Evolutionary conservation across 2,888 invertebrate genomes (phyloP).

Genomic region (Platycheirus albimanus): DNA sequence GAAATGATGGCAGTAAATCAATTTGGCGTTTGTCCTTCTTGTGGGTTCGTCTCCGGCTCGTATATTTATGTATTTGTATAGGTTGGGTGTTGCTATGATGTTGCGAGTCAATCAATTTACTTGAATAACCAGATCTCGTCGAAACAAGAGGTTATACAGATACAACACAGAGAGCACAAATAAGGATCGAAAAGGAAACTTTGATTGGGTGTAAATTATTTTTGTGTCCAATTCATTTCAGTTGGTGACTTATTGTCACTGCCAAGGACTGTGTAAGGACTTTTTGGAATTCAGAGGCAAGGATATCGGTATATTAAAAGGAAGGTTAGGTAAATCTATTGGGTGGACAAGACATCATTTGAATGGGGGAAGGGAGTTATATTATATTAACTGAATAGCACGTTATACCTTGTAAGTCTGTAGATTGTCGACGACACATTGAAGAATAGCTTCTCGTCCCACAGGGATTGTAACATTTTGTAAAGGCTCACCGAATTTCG

Average conservation of each 20-base stretch:
- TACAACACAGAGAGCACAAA: conserved; percentile 6
- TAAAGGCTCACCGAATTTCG: conserved; percentile 86
- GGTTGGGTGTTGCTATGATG: background rate
- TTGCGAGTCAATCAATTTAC: conserved; percentile 69
- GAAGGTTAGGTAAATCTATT: background rate
- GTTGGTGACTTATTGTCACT: conserved; percentile 64
- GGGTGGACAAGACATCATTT: conserved; percentile 32
- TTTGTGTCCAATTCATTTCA: conserved; percentile 60
- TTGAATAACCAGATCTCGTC: conserved; percentile 57
- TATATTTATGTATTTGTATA: too few species aligned
- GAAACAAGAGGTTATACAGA: conserved; percentile 17
- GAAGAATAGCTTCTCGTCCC: conserved; percentile 87
- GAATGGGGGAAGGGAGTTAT: background rate
- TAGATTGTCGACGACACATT: conserved; percentile 87
- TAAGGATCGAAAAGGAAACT: conserved; percentile 50
- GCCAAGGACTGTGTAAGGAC: conserved; percentile 14
- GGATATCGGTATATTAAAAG: conserved; percentile 15
- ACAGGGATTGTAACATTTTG: conserved; percentile 88
- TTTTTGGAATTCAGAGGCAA: conserved; percentile 12
- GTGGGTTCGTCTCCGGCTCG: conserved; percentile 29
- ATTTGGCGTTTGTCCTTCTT: conserved; percentile 55
- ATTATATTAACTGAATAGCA: conserved; percentile 25
- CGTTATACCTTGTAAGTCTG: conserved; percentile 87
- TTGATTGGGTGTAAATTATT: conserved; percentile 72
- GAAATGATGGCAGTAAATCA: conserved; percentile 71